A percentile compares a stretch with the other conserved stretches of the same genome.
Evolutionary conservation across 2,888 invertebrate genomes (phyloP).

Genomic region (Ptychoptera albimana): DNA sequence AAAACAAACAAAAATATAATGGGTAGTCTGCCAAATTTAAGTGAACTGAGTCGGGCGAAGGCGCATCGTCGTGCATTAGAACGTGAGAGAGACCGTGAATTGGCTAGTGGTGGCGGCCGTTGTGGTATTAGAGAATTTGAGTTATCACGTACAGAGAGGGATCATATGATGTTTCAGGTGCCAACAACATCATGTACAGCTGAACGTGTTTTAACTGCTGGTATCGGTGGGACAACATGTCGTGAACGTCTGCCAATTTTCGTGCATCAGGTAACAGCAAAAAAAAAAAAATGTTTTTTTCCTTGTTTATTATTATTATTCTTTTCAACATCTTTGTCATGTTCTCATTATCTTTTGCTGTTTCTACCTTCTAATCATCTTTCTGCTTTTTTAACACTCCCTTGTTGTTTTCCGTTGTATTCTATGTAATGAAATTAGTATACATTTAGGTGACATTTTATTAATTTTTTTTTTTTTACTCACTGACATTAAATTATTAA

Average conservation of each 20-base stretch:
- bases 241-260: constrained; percentile 22
- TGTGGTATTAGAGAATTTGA: not conserved
- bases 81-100: constrained; percentile 18
- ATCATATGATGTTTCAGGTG: too few relatives aligned
- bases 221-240: constrained; percentile 12
- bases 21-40: constrained; percentile 51
- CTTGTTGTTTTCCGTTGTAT: too few relatives aligned
- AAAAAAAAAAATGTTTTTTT: constrained; percentile 7
- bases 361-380: not conserved
- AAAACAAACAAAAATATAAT: constrained; percentile 25
- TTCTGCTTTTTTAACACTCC: not conserved
- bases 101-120: constrained; percentile 13
- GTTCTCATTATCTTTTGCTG: not conserved
- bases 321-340: not conserved
- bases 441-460: too few relatives aligned
- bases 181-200: not conserved
- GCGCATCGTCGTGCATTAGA: constrained; percentile 23
- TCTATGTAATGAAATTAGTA: too few relatives aligned
- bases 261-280: constrained; percentile 23
- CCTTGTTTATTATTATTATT: not conserved
- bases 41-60: constrained; percentile 35
- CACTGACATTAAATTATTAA: too few relatives aligned
- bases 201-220: constrained; percentile 19
- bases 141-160: not conserved
- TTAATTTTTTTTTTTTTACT: too few relatives aligned